Evolutionary conservation across 2,888 invertebrate genomes (phyloP), one percentile per base, ranked within the genome.

Genomic region (Rhingia rostrata): DNA sequence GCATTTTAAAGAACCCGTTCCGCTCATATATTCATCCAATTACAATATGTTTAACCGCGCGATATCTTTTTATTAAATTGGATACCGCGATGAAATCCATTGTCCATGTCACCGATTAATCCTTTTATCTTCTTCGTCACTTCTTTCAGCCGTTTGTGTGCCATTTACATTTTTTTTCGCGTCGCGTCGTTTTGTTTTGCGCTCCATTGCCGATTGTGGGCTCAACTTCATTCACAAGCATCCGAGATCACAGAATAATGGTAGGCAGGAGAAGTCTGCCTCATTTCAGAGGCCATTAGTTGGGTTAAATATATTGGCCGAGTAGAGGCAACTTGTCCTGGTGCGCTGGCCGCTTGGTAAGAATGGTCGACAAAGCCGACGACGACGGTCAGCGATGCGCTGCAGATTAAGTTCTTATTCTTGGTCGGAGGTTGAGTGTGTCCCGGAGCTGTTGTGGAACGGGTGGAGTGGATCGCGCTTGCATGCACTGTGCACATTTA

Each of bases 101-200:
- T 87, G 89, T 86, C 87, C 90, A 88, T 91, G 91, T 91, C 90
- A 90, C 87, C 91, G 91, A 91, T 91, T 91, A 91, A 91, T 91
- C 89, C 90, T 89, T 88, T 88, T 87, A 88, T 88, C 87, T 88
- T 88, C 89, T 89, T 89, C 90, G 90, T 90, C 90, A 90, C 89
- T 89, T 88, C 87, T 87, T 81, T 86, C 80, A 84, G 75, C 80
- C 80, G 61, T 64, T 74, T 63, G 78, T 56, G 14, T 53, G 67
- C 67, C 58, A 49, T 70, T 75, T 63, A 37, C 30, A 41, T 75
- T 66, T 53, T 63, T 67, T 41, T 72, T 22, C 56, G 37, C 12
- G 35, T 10, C 45, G 4, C 45, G 12, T 54, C 53, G 9, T 37
- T 69, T 53, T 32, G n/a, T 61, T 54, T 45, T 58, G 22, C 6